A percentile compares a stretch with the other conserved stretches of the same genome.
These are phyloP conservation scores for Fulica atra DNA, from an alignment of 2,113 vertebrate species.

Conservation along the genomic window DNA sequence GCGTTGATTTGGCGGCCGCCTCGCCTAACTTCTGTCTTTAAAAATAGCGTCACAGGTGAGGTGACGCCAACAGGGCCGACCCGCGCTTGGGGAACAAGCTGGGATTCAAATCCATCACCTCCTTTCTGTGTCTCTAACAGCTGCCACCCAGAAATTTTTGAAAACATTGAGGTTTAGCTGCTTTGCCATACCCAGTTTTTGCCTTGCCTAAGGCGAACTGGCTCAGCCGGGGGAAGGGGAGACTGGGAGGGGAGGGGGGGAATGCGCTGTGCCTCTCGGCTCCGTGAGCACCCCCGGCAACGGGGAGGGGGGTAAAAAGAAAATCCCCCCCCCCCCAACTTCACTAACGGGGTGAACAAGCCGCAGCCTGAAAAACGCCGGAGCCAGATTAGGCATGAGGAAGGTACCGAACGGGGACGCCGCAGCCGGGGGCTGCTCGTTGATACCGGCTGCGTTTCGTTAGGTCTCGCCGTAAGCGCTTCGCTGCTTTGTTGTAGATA, in stretches of 20 bases:
- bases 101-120: not conserved
- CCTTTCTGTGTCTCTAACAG: not conserved
- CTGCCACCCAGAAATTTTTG: not conserved
- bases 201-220: not conserved
- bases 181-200: fast-evolving
- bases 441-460: not conserved
- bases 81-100: not conserved
- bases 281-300: no score
- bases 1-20: not conserved
- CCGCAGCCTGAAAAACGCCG: not conserved
- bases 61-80: not conserved
- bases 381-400: fast-evolving
- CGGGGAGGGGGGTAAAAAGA: not conserved
- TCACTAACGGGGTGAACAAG: fast-evolving
- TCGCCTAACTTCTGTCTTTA: not conserved
- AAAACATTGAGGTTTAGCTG: not conserved
- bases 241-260: not conserved
- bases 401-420: fast-evolving
- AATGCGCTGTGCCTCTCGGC: not conserved
- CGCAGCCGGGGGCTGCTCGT: not conserved
- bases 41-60: not conserved
- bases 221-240: no score
- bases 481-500: not conserved
- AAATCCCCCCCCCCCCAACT: not conserved
- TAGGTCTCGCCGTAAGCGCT: fast-evolving